phyloP scores from a whole-genome alignment of 2,113 vertebrate genomes.

The Marmota monax region DNA sequence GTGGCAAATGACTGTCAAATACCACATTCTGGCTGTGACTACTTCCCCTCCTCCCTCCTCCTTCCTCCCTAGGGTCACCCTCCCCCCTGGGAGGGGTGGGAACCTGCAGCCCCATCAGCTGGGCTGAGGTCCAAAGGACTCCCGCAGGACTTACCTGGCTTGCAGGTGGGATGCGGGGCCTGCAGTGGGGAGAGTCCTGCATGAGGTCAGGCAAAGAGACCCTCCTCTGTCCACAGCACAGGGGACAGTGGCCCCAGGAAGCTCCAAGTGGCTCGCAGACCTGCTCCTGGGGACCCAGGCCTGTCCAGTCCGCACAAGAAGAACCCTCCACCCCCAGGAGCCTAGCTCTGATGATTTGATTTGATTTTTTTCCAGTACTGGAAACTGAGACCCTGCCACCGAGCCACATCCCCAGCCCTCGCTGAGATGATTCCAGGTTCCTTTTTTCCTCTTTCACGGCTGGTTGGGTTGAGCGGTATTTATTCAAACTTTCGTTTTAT shows the following conservation, averaged over 20 bases:
- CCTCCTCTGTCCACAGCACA: not conserved
- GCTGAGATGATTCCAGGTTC: not conserved
- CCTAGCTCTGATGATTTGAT: no score
- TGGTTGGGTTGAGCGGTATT: conserved; percentile 23
- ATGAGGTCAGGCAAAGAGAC: not conserved
- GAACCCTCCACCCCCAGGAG: no score
- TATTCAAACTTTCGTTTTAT: conserved; percentile 39
- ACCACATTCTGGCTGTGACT: not conserved
- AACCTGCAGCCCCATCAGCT: not conserved
- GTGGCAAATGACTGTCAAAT: accelerated
- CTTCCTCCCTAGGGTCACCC: not conserved
- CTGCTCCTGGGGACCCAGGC: accelerated
- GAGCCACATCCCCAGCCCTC: not conserved
- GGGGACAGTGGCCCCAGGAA: not conserved
- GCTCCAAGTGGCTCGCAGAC: not conserved
- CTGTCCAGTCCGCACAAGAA: not conserved
- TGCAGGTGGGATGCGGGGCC: not conserved
- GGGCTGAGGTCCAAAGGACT: not conserved
- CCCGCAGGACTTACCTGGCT: not conserved
- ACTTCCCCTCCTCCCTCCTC: not conserved
- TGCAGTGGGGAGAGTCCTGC: not conserved
- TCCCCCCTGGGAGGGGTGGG: not conserved
- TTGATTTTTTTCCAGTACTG: no score
- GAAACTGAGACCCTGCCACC: no score
- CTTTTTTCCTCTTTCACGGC: conserved; percentile 9